phyloP scores from a whole-genome alignment of 92 coral and sea anemone genomes.

The Scolanthus callimorphus region DNA sequence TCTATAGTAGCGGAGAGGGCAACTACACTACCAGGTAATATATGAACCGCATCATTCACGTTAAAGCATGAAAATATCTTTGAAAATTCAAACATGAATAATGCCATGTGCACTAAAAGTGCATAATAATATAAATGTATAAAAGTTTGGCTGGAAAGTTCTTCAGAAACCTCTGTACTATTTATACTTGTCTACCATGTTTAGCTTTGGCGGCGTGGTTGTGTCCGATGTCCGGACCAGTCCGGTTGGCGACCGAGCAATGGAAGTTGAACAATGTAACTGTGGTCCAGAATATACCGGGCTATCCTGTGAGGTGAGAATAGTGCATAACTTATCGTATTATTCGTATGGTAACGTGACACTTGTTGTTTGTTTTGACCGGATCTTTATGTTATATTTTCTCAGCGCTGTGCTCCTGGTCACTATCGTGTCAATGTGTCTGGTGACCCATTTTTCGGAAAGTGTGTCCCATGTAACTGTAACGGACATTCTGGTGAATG shows the following conservation, averaged over 20 bases:
- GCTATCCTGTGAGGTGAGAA: conserved; percentile 88
- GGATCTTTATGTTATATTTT: no score
- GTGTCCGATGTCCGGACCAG: conserved; percentile 46
- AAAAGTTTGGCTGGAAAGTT: no score
- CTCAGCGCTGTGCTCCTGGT: conserved; percentile 83
- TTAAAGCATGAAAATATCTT: no score
- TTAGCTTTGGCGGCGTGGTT: conserved; percentile 74
- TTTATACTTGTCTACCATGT: no score
- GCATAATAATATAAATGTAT: no score
- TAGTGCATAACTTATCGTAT: no score
- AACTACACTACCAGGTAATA: conserved; percentile 78
- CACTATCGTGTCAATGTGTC: conserved; percentile 85
- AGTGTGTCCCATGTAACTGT: conserved; percentile 77
- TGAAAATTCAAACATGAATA: no score
- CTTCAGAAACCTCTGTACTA: no score
- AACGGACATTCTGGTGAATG: conserved; percentile 84
- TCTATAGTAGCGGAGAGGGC: conserved; percentile 68
- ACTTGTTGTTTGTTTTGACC: no score
- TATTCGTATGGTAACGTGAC: no score
- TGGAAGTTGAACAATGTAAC: conserved; percentile 85
- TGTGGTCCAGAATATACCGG: conserved; percentile 88
- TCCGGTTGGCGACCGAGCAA: conserved; percentile 45
- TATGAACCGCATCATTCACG: background rate
- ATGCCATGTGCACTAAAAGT: no score
- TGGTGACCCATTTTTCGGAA: conserved; percentile 78